These are phyloP conservation scores for Coptotermes formosanus DNA, from an alignment of 1,140 invertebrate species.

Conservation along the genomic window DNA sequence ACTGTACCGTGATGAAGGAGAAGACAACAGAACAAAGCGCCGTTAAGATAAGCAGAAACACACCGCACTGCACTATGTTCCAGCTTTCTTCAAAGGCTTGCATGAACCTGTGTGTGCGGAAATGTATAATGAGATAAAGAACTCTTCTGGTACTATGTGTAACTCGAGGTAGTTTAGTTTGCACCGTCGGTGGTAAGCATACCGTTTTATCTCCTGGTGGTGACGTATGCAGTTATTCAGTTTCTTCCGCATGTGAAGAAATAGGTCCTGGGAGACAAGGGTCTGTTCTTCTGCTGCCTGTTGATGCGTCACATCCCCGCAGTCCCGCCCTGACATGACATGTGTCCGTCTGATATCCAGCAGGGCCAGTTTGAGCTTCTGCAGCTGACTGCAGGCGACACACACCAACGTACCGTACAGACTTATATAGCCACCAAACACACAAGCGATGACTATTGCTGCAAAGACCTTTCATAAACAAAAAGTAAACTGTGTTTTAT, in stretches of 20 bases:
- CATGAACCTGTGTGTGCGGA: too few relatives aligned
- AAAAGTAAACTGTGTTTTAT: too few relatives aligned
- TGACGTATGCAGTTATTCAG: not conserved
- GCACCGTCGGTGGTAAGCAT: too few relatives aligned
- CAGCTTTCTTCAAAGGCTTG: too few relatives aligned
- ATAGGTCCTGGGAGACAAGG: not conserved
- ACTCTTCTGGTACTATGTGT: too few relatives aligned
- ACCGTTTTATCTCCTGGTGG: not conserved
- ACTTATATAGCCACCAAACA: not conserved
- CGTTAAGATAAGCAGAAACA: too few relatives aligned
- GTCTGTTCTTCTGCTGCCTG: not conserved
- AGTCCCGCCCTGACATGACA: not conserved
- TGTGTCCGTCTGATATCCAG: not conserved
- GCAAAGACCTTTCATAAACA: not conserved
- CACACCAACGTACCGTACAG: not conserved
- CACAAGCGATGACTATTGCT: not conserved
- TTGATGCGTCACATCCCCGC: not conserved
- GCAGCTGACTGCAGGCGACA: not conserved
- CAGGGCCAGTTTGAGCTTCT: not conserved
- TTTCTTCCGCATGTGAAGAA: not conserved
- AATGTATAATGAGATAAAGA: too few relatives aligned
- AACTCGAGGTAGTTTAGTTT: too few relatives aligned
- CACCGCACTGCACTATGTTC: too few relatives aligned
- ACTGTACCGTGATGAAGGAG: too few relatives aligned
- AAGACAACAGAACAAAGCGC: too few relatives aligned